Conservation (phyloP, 2,888 invertebrate genomes). For the Electrophaes corylata region DNA sequence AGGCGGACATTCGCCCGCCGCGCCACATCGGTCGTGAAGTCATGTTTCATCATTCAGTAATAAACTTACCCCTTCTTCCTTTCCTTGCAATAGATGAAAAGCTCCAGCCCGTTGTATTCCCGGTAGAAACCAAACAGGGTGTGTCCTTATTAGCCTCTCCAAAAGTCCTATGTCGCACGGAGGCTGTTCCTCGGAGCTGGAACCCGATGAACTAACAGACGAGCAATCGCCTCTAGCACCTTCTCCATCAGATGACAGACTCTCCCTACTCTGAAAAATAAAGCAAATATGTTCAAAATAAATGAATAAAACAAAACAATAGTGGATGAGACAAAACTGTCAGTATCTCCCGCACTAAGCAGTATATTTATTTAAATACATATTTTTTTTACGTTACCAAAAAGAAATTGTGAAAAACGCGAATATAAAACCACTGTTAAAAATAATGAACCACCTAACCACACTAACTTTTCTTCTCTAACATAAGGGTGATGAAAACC, state of each 20-base stretch:
- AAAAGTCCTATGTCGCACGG: slow-evolving; percentile 93
- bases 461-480: background rate
- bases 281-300: too few species aligned
- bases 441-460: too few species aligned
- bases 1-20: too few species aligned
- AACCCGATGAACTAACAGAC: slow-evolving; percentile 80
- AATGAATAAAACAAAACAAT: too few species aligned
- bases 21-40: too few species aligned
- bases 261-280: slow-evolving; percentile 85
- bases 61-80: slow-evolving; percentile 93
- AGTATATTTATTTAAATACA: too few species aligned
- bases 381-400: too few species aligned
- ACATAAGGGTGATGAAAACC: background rate
- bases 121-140: slow-evolving; percentile 98
- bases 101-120: slow-evolving; percentile 97
- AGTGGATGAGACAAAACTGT: too few species aligned
- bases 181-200: slow-evolving; percentile 87
- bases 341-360: too few species aligned
- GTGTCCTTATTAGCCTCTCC: slow-evolving; percentile 94
- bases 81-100: slow-evolving; percentile 96
- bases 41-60: too few species aligned
- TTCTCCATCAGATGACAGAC: slow-evolving; percentile 87
- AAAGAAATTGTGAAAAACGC: too few species aligned
- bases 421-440: too few species aligned
- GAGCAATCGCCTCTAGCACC: slow-evolving; percentile 85